Conservation (phyloP, 1,140 invertebrate genomes). For the Eciton burchellii region DNA sequence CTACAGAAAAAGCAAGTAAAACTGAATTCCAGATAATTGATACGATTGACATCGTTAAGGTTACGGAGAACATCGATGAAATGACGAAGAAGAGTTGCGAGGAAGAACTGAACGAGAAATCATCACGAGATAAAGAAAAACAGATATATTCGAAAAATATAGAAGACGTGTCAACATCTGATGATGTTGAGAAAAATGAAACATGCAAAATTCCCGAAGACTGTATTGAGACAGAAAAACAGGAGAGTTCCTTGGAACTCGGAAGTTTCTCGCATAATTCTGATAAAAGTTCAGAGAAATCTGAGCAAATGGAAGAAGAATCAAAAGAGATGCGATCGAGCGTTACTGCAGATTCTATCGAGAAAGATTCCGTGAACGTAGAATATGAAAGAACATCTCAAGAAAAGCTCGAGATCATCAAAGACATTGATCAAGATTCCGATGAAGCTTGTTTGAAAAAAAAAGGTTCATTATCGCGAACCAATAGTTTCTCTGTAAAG, state of each 20-base stretch:
- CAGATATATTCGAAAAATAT: not conserved
- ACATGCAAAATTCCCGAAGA: not conserved
- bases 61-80: constrained; percentile 75
- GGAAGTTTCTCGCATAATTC: not conserved
- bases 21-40: constrained; percentile 74
- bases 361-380: constrained; percentile 44
- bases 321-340: not conserved
- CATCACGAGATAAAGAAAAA: not conserved
- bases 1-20: constrained; percentile 28
- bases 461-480: constrained; percentile 70
- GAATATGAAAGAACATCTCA: constrained; percentile 66
- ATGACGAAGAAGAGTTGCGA: constrained; percentile 72
- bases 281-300: not conserved
- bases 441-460: constrained; percentile 59
- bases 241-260: not conserved
- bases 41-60: constrained; percentile 68
- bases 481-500: constrained; percentile 80
- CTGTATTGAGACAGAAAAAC: not conserved
- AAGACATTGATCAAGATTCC: constrained; percentile 58
- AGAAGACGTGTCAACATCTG: not conserved
- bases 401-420: constrained; percentile 69
- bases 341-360: not conserved
- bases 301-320: not conserved
- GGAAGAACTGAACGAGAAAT: constrained; percentile 1
- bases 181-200: not conserved